Conservation (phyloP, 2,888 invertebrate genomes). For the Trichogramma evanescens region DNA sequence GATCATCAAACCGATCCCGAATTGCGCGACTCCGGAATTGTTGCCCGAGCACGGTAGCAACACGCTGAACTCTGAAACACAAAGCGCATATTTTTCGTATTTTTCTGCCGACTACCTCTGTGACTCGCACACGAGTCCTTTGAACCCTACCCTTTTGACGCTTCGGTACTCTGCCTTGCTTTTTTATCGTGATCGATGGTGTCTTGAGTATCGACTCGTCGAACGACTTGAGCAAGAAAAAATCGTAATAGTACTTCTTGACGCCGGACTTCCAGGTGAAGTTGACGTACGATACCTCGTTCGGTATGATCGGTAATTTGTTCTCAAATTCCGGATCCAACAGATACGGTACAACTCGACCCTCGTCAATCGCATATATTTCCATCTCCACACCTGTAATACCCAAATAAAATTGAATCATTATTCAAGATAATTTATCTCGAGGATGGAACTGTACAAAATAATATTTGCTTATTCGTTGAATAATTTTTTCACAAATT, state of each 20-base stretch:
- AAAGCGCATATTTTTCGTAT: neutral
- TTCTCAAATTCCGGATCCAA: constrained; percentile 85
- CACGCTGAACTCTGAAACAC: constrained; percentile 73
- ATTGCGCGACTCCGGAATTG: constrained; percentile 78
- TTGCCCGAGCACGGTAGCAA: constrained; percentile 81
- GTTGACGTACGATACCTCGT: constrained; percentile 84
- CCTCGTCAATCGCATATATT: constrained; percentile 84
- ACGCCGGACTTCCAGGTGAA: constrained; percentile 84
- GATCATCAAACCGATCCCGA: constrained; percentile 79
- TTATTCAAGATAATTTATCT: no score
- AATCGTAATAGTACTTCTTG: constrained; percentile 78
- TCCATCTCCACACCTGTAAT: constrained; percentile 71
- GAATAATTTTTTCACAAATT: no score
- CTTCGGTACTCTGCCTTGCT: constrained; percentile 77
- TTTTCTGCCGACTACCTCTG: neutral
- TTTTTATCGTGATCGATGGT: constrained; percentile 82
- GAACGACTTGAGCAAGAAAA: constrained; percentile 76
- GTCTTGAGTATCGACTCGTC: constrained; percentile 77
- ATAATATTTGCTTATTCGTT: no score
- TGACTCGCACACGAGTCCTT: neutral
- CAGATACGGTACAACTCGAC: constrained; percentile 77
- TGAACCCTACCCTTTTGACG: constrained; percentile 68
- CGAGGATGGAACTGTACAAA: no score
- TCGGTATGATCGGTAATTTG: constrained; percentile 83
- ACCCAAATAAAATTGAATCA: neutral